Percentiles rank a stretch among this genome's conserved stretches.
Conservation (phyloP, 1,140 invertebrate species). For the Samia ricini region DNA sequence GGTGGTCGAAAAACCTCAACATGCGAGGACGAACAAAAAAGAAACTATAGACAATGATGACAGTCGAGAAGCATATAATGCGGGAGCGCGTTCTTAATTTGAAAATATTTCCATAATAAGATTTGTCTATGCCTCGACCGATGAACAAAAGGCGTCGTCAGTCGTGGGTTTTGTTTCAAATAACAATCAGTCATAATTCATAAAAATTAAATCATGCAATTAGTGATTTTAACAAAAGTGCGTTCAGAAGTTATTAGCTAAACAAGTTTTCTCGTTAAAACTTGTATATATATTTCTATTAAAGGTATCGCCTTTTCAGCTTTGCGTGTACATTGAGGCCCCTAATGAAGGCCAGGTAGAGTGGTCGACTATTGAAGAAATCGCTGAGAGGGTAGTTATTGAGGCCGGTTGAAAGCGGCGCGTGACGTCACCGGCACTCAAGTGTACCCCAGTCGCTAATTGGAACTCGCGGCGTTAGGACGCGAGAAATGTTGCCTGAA, state of each 20-base stretch:
- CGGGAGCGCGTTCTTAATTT: slow-evolving; percentile 75
- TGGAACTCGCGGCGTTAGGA: slow-evolving; percentile 73
- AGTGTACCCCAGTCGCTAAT: slow-evolving; percentile 73
- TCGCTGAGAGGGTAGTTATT: slow-evolving; percentile 73
- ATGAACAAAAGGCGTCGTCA: slow-evolving; percentile 64
- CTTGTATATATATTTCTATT: slow-evolving; percentile 46
- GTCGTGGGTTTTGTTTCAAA: slow-evolving; percentile 57
- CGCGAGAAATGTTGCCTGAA: slow-evolving; percentile 73
- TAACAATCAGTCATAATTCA: slow-evolving; percentile 67
- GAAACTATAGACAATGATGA: slow-evolving; percentile 74
- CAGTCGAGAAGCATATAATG: slow-evolving; percentile 75
- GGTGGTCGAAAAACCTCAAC: slow-evolving; percentile 75
- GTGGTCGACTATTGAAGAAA: slow-evolving; percentile 71
- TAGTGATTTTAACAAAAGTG: slow-evolving; percentile 25
- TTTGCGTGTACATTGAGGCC: slow-evolving; percentile 66
- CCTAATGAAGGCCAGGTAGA: slow-evolving; percentile 74
- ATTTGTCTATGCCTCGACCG: slow-evolving; percentile 73
- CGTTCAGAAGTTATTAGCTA: slow-evolving; percentile 57
- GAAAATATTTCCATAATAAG: slow-evolving; percentile 78
- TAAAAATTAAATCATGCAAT: slow-evolving; percentile 63
- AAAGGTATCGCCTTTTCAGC: slow-evolving; percentile 63
- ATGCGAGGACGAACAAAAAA: slow-evolving; percentile 74
- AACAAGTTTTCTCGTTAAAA: slow-evolving; percentile 71
- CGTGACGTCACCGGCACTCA: slow-evolving; percentile 72
- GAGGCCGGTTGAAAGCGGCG: slow-evolving; percentile 67